Evolutionary conservation across 2,797 vertebrate genomes (phyloP).

Genomic region (Thaleichthys pacificus): DNA sequence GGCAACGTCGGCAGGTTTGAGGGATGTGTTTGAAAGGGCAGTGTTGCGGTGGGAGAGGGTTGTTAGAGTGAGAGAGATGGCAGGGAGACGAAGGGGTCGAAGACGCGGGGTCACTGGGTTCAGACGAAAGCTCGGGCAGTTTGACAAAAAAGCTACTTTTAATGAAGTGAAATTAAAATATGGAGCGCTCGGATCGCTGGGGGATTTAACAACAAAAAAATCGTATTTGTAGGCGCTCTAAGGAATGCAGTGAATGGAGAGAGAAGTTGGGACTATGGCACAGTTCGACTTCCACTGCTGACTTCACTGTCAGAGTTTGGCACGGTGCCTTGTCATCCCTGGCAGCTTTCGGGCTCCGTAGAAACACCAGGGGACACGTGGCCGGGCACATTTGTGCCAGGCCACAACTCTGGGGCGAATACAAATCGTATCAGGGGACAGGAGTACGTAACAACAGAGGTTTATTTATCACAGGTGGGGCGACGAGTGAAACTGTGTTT

Average conservation of each 20-base stretch:
- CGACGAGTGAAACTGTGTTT: no score
- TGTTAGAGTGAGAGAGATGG: neutral
- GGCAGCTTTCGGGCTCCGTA: no score
- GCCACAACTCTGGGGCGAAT: neutral
- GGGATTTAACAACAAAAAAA: neutral
- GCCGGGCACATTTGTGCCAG: neutral
- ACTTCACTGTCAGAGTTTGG: neutral
- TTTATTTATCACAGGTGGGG: no score
- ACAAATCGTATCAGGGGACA: no score
- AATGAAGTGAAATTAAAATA: neutral
- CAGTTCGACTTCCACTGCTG: no score
- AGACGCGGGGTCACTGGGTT: constrained; percentile 1
- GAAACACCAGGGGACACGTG: neutral
- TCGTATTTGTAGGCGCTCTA: neutral
- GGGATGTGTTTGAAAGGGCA: neutral
- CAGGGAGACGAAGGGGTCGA: neutral
- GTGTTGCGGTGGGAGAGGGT: neutral
- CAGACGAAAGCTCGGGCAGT: neutral
- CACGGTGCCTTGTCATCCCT: neutral
- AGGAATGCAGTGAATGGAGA: neutral
- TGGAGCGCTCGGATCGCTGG: neutral
- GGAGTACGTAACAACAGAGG: no score
- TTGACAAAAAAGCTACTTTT: constrained; percentile 1
- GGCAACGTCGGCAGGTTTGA: neutral
- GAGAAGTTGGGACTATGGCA: neutral